Evolutionary conservation across 2,888 invertebrate species (phyloP).

Genomic region (Clitarchus hookeri): DNA sequence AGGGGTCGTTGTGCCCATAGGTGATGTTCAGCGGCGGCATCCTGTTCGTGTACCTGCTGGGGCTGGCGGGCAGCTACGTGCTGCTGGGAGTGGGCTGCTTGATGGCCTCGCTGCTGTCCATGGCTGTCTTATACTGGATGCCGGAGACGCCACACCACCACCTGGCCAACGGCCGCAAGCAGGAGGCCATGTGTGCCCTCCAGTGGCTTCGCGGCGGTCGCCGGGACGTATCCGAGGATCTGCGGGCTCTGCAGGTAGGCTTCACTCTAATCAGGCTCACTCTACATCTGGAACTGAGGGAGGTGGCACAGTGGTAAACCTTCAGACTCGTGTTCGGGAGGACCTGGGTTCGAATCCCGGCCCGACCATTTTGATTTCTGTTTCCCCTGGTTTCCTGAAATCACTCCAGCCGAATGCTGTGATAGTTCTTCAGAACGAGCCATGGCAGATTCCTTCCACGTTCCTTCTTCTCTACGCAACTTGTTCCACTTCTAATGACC

Average conservation of each 20-base stretch:
- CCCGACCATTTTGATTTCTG: too few relatives aligned
- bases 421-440: too few relatives aligned
- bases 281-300: not conserved
- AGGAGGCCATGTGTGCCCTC: slow-evolving; percentile 68
- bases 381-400: too few relatives aligned
- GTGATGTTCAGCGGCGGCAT: slow-evolving; percentile 71
- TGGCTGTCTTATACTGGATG: slow-evolving; percentile 68
- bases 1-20: not conserved
- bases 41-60: slow-evolving; percentile 70
- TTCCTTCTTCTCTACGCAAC: too few relatives aligned
- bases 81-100: slow-evolving; percentile 65
- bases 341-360: too few relatives aligned
- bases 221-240: slow-evolving; percentile 66
- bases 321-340: too few relatives aligned
- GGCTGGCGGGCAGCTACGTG: slow-evolving; percentile 70
- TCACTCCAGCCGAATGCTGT: too few relatives aligned
- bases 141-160: slow-evolving; percentile 81
- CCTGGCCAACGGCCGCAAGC: slow-evolving; percentile 61
- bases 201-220: slow-evolving; percentile 68
- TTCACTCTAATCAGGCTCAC: not conserved
- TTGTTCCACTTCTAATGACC: too few relatives aligned
- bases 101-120: slow-evolving; percentile 64
- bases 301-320: too few relatives aligned
- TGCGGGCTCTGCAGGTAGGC: slow-evolving; percentile 62
- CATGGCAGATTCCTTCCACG: too few relatives aligned